These are phyloP conservation scores for Formica exsecta DNA, from an alignment of 1,140 invertebrate species.

Conservation along the genomic window DNA sequence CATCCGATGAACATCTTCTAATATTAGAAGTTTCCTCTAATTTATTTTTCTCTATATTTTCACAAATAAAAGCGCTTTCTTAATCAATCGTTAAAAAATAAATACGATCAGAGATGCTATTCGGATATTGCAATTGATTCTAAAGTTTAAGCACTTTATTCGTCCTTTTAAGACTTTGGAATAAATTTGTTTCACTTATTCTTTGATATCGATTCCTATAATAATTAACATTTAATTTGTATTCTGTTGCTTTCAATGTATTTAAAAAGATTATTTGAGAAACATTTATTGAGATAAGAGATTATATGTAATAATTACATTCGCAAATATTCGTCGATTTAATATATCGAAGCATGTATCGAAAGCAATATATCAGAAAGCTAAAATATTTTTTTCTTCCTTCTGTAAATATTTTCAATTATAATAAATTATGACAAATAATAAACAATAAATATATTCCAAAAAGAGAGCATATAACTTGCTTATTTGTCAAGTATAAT, in stretches of 20 bases:
- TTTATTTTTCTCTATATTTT: slow-evolving; percentile 15
- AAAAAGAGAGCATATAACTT: background rate
- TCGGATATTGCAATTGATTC: slow-evolving; percentile 24
- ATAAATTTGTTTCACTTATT: slow-evolving; percentile 35
- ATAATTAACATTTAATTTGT: slow-evolving; percentile 19
- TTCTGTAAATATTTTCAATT: background rate
- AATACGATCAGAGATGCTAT: background rate
- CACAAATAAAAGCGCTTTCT: background rate
- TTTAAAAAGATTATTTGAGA: background rate
- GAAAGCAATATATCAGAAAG: background rate
- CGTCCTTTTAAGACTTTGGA: slow-evolving; percentile 13
- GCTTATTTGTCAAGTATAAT: too few relatives aligned
- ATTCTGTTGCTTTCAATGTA: background rate
- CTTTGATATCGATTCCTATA: background rate
- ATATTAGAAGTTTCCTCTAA: slow-evolving; percentile 41
- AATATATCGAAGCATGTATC: background rate
- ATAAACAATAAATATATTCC: background rate
- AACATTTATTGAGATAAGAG: background rate
- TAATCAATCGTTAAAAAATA: slow-evolving; percentile 27
- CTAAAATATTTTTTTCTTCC: background rate
- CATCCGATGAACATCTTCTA: background rate
- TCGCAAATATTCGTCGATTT: background rate
- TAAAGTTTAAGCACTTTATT: background rate
- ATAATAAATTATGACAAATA: slow-evolving; percentile 12
- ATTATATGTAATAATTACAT: background rate